A percentile compares a stretch with the other conserved stretches of the same genome.
Conservation (phyloP, 2,888 invertebrate genomes). For the Mimumesa dahlbomi region DNA sequence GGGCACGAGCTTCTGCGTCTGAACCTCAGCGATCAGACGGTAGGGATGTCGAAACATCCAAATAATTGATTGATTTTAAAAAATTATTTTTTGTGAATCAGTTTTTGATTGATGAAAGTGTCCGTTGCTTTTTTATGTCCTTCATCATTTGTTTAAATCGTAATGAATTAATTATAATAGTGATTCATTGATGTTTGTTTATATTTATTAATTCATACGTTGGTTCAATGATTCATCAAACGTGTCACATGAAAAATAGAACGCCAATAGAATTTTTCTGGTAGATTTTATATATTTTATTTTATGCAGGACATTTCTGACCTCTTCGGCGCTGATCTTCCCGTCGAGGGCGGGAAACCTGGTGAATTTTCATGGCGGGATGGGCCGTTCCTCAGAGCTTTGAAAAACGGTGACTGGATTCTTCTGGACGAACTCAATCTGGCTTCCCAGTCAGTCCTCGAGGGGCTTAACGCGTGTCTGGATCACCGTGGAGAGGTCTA, state of each 20-base stretch:
- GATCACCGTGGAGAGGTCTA: slow-evolving; percentile 98
- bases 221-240: too few relatives aligned
- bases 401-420: slow-evolving; percentile 97
- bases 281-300: too few relatives aligned
- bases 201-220: too few relatives aligned
- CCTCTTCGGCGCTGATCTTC: slow-evolving; percentile 98
- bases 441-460: slow-evolving; percentile 98
- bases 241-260: too few relatives aligned
- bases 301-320: slow-evolving; percentile 93
- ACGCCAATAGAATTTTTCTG: too few relatives aligned
- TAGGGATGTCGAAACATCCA: slow-evolving; percentile 79
- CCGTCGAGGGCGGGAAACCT: slow-evolving; percentile 91
- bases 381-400: slow-evolving; percentile 95
- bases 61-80: neutral
- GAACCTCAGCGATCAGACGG: slow-evolving; percentile 99
- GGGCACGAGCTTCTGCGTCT: slow-evolving; percentile 94
- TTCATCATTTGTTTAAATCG: too few relatives aligned
- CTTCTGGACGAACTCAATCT: slow-evolving; percentile 98
- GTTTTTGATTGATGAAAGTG: too few relatives aligned
- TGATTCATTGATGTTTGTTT: too few relatives aligned
- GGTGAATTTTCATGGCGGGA: slow-evolving; percentile 98
- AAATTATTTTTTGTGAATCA: too few relatives aligned
- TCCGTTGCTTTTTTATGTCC: too few relatives aligned
- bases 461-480: slow-evolving; percentile 98
- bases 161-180: too few relatives aligned